Conservation (phyloP, 2,797 vertebrate genomes). For the Halcyon leucocephala region DNA sequence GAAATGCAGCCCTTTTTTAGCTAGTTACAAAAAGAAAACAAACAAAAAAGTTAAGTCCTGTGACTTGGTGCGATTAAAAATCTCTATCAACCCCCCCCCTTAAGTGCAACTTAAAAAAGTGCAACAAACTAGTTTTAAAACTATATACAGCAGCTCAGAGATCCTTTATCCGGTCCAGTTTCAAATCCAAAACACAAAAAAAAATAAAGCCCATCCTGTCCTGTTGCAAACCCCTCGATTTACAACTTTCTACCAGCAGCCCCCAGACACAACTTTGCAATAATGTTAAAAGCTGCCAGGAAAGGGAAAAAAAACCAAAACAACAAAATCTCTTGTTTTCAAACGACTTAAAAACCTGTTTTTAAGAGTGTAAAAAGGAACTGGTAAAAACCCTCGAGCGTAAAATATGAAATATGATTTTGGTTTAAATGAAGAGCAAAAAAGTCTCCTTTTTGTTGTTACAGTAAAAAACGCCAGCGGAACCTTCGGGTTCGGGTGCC, state of each 20-base stretch:
- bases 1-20: conserved; percentile 80
- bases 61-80: conserved; percentile 97
- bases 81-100: conserved; percentile 85
- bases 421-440: conserved; percentile 97
- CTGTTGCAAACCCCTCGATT: conserved; percentile 81
- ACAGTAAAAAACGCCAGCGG: conserved; percentile 97
- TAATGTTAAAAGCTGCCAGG: conserved; percentile 96
- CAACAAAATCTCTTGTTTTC: conserved; percentile 82
- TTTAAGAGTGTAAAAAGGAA: conserved; percentile 97
- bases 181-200: conserved; percentile 74
- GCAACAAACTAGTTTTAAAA: conserved; percentile 89
- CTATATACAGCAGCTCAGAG: conserved; percentile 90
- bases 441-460: conserved; percentile 86
- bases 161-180: conserved; percentile 84
- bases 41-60: conserved; percentile 76
- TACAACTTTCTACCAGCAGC: conserved; percentile 82
- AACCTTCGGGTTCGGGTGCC: conserved; percentile 75
- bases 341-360: conserved; percentile 96
- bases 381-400: conserved; percentile 97
- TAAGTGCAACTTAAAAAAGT: conserved; percentile 99
- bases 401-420: conserved; percentile 99
- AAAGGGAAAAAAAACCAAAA: conserved; percentile 66
- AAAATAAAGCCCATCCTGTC: conserved; percentile 35
- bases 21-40: conserved; percentile 87
- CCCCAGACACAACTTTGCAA: conserved; percentile 86